Base-by-base conservation (phyloP, 2,888 invertebrate genomes). In the Tanytarsus gracilentus region DNA sequence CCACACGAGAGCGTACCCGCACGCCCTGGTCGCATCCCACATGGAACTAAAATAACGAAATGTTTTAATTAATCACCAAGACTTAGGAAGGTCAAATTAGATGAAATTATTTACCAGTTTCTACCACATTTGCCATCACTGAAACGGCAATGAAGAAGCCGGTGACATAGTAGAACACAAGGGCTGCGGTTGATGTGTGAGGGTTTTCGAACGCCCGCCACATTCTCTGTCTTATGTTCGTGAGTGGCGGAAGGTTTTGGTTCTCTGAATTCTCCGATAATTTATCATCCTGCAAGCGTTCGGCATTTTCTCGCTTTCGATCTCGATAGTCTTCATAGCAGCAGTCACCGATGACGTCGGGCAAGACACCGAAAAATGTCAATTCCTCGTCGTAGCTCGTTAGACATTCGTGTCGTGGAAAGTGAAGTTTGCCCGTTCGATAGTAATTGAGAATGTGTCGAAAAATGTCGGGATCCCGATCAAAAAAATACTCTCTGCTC, bases 201-300 rank as follows among this genome's bases (percentile, higher is more conserved):
- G 99, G 96, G 78, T 99, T 99, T 76, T 99, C 98, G 74, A 99
- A 99, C 52, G 99, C 98, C 68, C 97, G 80, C 99, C 99, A 99
- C 96, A 99, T 96, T 75, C 91, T 90, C 73, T 97, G 89, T 66
- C 92, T 80, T 68, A 91, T 82, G 71, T 92, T 89, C 63, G 89
- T 90, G 66, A 92, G 80, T 75, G 90, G 88, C 65, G 88, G 89
- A 64, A 91, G 78, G 71, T 86, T 86, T 73, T 93, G 93, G 44
- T 44, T n/a, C 72, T 91, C 92, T 59, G 90, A 92, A 68, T 89
- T 91, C 72, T 94, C 93, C 65, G 91, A 92, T 63, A 93, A 77
- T 72, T 92, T 92, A 76, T 99, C 99, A 75, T 99, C 99, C 86
- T 97, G 88, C 61, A 99, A 82, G 64, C 99, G 80, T 75, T 99